Evolutionary conservation across 2,113 vertebrate genomes (phyloP), one percentile per base, ranked within the genome.

Genomic region (Phoxinus phoxinus): DNA sequence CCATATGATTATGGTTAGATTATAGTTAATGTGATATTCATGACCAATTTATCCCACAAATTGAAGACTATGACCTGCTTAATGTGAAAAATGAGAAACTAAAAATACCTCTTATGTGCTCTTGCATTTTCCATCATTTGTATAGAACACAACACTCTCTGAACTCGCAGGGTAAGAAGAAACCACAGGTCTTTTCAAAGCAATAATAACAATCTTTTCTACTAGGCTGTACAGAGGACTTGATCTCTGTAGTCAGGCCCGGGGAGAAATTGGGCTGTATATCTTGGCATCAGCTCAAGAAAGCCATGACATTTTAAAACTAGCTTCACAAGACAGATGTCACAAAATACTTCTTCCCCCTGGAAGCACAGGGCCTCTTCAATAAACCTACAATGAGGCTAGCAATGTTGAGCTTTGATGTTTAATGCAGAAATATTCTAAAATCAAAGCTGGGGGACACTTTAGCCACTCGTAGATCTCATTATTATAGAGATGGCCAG

Each of bases 201-300:
- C 88, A 92, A 90, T 89, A 91, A 94, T 91, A 94, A 94, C 91
- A 93, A 91, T 91, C 89, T 91, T 92, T 92, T 90, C 89, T 88
- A 87, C 89, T 90, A 93, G 92, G 88, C 87, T 89, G 89, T 91
- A 87, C 89, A 92, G 92, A 90, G 89, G 92, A 93, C 92, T 92
- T 87, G 90, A 94, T 94, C 89, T 87, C 88, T 87, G 89, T 89
- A 88, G 89, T 90, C 86, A 87, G 72, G 91, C 90, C 90, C 85
- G 1, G 89, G 90, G 90, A 92, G 88, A 86, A 88, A 69, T 76
- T 0, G 74, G 12, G 11, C 72, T 92, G 92, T 93, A 94, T 92
- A 91, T 92, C 88, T 93, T 93, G 92, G 93, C 92, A 58, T 56
- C 81, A 15, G 88, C 89, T 91, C 93, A 92, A 91, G 88, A 91